Percentiles rank a stretch among this genome's conserved stretches.
These are phyloP conservation scores for Arnoldichthys spilopterus DNA, from an alignment of 2,797 vertebrate species.

Conservation along the genomic window DNA sequence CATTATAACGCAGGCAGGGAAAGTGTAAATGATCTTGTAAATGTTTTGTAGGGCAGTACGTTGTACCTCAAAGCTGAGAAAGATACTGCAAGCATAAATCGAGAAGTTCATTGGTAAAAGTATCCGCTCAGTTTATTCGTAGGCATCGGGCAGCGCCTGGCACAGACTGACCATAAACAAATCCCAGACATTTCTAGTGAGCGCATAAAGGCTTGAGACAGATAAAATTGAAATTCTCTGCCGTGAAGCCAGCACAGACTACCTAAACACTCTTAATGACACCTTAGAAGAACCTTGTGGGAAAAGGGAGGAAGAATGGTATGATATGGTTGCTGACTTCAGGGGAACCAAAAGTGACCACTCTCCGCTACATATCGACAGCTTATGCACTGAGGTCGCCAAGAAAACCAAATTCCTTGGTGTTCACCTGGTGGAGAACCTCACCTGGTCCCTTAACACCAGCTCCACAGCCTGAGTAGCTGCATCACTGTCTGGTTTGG, in stretches of 20 bases:
- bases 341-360: no score
- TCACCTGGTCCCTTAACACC: no score
- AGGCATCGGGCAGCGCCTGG: not conserved
- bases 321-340: conserved; percentile 16
- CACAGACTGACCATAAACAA: conserved; percentile 42
- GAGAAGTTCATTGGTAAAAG: not conserved
- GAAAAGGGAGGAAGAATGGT: not conserved
- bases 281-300: conserved; percentile 5
- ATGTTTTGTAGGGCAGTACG: not conserved
- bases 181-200: conserved; percentile 52
- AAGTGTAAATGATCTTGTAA: not conserved
- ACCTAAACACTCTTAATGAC: not conserved
- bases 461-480: no score
- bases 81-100: not conserved
- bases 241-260: conserved; percentile 24
- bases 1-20: conserved; percentile 12
- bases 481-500: no score
- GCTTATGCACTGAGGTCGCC: no score
- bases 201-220: conserved; percentile 46
- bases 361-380: no score
- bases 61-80: not conserved
- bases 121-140: no score
- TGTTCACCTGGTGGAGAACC: no score
- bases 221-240: conserved; percentile 7
- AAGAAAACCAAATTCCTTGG: no score